Base-by-base conservation (phyloP, 2,113 vertebrate genomes). In the Leucoraja erinaceus region DNA sequence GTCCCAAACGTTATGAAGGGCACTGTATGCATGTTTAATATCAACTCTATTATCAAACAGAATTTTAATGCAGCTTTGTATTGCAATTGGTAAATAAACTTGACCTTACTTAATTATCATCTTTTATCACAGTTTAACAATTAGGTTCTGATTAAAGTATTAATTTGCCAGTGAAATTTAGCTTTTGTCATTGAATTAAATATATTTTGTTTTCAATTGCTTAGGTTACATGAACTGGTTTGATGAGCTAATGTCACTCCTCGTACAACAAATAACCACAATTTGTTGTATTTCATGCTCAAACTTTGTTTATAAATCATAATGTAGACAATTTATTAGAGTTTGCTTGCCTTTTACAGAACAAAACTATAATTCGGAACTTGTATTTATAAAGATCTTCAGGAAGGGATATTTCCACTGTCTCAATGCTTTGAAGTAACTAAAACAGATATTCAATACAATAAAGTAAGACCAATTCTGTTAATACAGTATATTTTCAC, bases 121-220 rank as follows among this genome's bases (percentile, higher is more conserved):
- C 11, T 76, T 11, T 28, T 10, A 4, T 33, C 12, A n/a, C 8
- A 76, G 31, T n/a, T 76, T 76, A 31, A 68, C 9, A 68, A 76
- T 47, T 47, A 47, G 38, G 38, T 47, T 47, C 25, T 28, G 22
- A 28, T 16, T 75, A 76, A 76, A n/a, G 31, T 11, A 76, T 76
- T n/a, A 76, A 76, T 76, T 31, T 78, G 33, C 14, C 38, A 5
- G 11, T 8, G 33, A 33, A 78, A 12, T 78, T 7, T 81, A 54
- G 38, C 38, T 54, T 54, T 81, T 81, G 38, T 81, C 33, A 79
- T 79, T 81, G 38, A 47, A 81, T 81, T 81, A 81, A 81, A 81
- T 47, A 81, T 20, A 8, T 81, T 16, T 81, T 81, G 78, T 54
- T 47, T 47, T 47, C 38, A 47, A 47, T 54, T 47, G 38, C 38